Conservation (phyloP, 2,888 invertebrate species). For the Pyralis farinalis region DNA sequence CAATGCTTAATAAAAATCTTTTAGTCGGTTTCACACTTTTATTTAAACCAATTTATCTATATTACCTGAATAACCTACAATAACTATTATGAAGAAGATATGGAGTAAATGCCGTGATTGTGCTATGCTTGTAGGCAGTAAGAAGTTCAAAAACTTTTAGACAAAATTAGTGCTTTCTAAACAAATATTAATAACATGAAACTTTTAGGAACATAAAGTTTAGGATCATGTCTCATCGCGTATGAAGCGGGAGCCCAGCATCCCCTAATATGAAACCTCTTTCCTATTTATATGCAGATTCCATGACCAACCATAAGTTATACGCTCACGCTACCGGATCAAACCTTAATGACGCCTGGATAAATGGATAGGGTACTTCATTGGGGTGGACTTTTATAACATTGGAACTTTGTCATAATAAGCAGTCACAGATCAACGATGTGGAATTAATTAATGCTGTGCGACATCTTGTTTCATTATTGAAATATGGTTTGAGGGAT, state of each 20-base stretch:
- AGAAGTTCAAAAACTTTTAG: too few species aligned
- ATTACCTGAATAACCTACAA: too few species aligned
- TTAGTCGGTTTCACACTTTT: too few species aligned
- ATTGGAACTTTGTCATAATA: constrained; percentile 49
- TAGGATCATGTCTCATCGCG: too few species aligned
- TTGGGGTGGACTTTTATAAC: constrained; percentile 48
- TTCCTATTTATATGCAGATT: constrained; percentile 80
- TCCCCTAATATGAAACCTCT: constrained; percentile 47
- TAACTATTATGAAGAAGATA: too few species aligned
- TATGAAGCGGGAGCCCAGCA: background rate
- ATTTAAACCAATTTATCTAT: too few species aligned
- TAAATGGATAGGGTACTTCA: constrained; percentile 61
- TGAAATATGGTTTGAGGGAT: constrained; percentile 53
- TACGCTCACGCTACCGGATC: constrained; percentile 69
- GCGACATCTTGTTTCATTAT: constrained; percentile 68
- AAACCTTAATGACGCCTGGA: constrained; percentile 70
- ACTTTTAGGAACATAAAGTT: too few species aligned
- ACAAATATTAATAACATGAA: too few species aligned
- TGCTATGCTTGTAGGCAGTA: too few species aligned
- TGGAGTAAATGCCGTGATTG: too few species aligned
- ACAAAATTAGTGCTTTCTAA: too few species aligned
- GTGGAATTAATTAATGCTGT: constrained; percentile 68
- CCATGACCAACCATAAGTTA: constrained; percentile 75
- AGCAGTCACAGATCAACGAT: constrained; percentile 48
- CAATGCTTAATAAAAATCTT: too few species aligned